Percentiles rank a stretch among this genome's conserved stretches.
Evolutionary conservation across 2,113 vertebrate species (phyloP).

Genomic region (Corythornis vintsioides): DNA sequence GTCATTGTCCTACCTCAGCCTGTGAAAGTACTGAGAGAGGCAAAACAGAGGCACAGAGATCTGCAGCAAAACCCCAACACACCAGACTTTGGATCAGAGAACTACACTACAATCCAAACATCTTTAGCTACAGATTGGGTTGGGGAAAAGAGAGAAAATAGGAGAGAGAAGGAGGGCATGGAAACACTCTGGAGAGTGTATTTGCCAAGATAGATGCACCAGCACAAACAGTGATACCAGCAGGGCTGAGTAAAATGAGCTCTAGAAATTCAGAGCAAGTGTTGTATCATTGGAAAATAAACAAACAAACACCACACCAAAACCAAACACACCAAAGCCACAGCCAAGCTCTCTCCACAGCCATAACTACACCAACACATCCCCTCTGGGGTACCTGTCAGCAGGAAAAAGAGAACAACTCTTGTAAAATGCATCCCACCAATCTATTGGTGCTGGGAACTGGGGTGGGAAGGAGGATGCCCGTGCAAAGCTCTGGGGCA

Average conservation of each 20-base stretch:
- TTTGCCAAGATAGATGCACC: accelerated
- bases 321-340: background rate
- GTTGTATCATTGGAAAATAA: background rate
- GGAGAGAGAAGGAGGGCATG: background rate
- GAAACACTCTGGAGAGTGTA: background rate
- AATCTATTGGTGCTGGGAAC: background rate
- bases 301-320: too few relatives aligned
- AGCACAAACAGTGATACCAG: background rate
- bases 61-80: background rate
- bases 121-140: background rate
- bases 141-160: background rate
- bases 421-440: background rate
- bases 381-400: background rate
- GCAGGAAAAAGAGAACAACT: background rate
- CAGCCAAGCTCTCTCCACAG: background rate
- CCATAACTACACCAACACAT: background rate
- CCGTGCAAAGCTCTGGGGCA: background rate
- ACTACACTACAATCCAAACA: background rate
- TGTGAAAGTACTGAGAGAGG: accelerated
- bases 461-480: background rate
- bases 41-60: background rate
- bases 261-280: background rate
- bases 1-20: background rate
- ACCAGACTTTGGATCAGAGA: background rate
- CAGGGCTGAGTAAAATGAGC: background rate